Evolutionary conservation across 1,140 invertebrate species (phyloP), one percentile per base, ranked within the genome.

Genomic region (Yoshiicerus persimilis): DNA sequence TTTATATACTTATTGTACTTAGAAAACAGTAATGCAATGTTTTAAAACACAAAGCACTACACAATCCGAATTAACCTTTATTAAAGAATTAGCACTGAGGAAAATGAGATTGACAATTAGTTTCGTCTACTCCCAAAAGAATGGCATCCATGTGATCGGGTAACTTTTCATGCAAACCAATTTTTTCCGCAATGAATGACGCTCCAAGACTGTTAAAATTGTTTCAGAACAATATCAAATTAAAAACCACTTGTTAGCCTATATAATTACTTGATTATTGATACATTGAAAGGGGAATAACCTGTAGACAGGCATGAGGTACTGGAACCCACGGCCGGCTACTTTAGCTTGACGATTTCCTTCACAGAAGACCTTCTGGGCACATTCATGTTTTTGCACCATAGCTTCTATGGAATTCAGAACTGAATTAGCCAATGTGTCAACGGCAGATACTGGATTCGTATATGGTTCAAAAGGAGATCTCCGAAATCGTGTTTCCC

Each of bases 381-480:
- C 5, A 47, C 90, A 91, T 86, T 91, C 90, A 41, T 91, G 77
- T 41, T 91, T 75, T 4, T 89, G 11, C 11, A 87, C 62, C 88
- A 91, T 90, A 32, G 86, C 87, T 30, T 91, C 90, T 64, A 91
- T 89, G 23, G 89, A 87, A 25, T 20, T 84, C 23, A 89, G 25
- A 9, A 89, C 85, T 2, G 34, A 34, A 16, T 34, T 25, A 2
- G 89, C 89, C 16, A 90, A 25, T 10, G 75, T 25, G 27, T 90
- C 88, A 34, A 89, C 38, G 16, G 88, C 87, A 2, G 86, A 36
- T 8, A 75, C 36, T 2, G 70, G 86, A 84, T 90, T 88, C 75
- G 88, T 38, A 36, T 38, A 36, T 10, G 87, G 77, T 2, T 90
- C 66, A 83, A 90, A 56, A 5, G 36, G 9, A 0, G 56, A 47